Conservation (phyloP, 2,113 vertebrate genomes). For the Tylochromis polylepis region DNA sequence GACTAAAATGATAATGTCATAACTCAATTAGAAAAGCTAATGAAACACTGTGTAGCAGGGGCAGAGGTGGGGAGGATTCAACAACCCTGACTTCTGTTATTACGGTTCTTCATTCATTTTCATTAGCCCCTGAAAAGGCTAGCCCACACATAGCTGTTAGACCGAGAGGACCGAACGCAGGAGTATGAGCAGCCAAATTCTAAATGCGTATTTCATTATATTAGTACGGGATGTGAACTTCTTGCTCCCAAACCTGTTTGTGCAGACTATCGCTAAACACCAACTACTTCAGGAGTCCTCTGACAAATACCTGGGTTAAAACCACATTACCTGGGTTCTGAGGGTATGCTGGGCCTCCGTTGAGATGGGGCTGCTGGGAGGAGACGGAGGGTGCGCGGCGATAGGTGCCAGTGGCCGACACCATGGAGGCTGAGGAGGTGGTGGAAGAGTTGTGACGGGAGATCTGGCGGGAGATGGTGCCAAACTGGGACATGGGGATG, state of each 20-base stretch:
- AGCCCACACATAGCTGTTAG: background rate
- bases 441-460: conserved; percentile 95
- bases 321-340: conserved; percentile 86
- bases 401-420: conserved; percentile 96
- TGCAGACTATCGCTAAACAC: background rate
- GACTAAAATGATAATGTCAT: conserved; percentile 12
- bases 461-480: conserved; percentile 98
- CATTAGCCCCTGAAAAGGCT: background rate
- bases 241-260: background rate
- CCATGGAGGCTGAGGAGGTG: conserved; percentile 92
- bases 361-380: conserved; percentile 87
- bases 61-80: conserved; percentile 1
- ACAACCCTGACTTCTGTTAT: background rate
- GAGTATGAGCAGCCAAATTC: background rate
- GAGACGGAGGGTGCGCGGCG: conserved; percentile 95
- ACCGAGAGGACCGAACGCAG: background rate
- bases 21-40: conserved; percentile 29
- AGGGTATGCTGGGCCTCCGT: conserved; percentile 91
- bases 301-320: background rate
- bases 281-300: background rate
- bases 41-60: background rate
- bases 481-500: conserved; percentile 97
- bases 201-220: background rate
- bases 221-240: background rate
- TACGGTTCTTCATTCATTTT: conserved; percentile 9